Conservation (phyloP, 2,888 invertebrate genomes). For the Calameuta pallipes region DNA sequence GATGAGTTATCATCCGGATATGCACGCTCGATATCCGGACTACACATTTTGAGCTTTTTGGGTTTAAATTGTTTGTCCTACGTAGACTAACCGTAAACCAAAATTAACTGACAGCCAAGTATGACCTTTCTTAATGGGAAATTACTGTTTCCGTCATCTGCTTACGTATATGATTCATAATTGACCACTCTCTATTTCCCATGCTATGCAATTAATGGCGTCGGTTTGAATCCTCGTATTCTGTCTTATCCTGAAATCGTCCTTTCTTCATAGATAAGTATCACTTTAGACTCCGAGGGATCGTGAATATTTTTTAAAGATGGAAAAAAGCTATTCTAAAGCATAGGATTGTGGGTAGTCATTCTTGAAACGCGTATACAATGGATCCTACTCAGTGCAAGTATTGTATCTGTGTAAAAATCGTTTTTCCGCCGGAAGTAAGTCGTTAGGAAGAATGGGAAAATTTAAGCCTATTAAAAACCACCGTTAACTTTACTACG, state of each 20-base stretch:
- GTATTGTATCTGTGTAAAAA: background rate
- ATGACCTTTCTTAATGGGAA: background rate
- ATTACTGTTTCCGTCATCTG: background rate
- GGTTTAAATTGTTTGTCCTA: background rate
- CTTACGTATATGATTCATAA: background rate
- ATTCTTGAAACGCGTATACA: background rate
- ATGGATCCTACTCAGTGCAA: background rate
- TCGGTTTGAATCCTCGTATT: background rate
- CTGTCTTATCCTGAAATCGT: background rate
- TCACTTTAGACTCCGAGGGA: background rate
- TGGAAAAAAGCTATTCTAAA: background rate
- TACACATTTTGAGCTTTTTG: background rate
- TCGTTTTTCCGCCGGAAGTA: background rate
- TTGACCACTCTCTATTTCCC: background rate
- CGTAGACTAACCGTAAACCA: background rate
- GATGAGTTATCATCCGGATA: background rate
- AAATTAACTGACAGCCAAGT: background rate
- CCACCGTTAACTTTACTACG: background rate
- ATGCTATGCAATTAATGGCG: background rate
- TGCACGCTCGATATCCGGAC: background rate
- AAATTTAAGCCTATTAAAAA: background rate
- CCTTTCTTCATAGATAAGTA: background rate
- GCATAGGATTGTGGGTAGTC: background rate
- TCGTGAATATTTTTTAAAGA: background rate
- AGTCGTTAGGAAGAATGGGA: background rate